Evolutionary conservation across 1,140 invertebrate species (phyloP).

Genomic region (Magallana ariakensis): DNA sequence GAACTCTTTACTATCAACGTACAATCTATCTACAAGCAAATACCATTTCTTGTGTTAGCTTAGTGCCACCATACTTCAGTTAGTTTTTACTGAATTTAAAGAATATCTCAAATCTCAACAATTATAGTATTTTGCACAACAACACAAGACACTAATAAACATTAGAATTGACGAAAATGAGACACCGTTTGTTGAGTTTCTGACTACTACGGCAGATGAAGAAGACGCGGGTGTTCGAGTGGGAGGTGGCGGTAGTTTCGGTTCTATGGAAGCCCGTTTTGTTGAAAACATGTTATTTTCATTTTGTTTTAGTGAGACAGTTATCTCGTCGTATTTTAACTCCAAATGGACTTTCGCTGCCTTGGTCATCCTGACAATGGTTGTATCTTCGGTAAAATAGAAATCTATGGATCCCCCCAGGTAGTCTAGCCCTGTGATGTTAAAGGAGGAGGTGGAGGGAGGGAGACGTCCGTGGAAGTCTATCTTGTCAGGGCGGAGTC

Average conservation of each 20-base stretch:
- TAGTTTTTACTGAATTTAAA: no score
- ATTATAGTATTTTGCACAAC: no score
- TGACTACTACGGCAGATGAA: neutral
- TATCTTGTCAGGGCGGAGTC: conserved; percentile 73
- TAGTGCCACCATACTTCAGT: no score
- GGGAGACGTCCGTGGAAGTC: conserved; percentile 73
- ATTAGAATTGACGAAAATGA: neutral
- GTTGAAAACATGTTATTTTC: neutral
- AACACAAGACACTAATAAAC: no score
- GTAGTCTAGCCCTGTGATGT: conserved; percentile 72
- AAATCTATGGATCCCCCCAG: conserved; percentile 62
- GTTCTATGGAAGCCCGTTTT: neutral
- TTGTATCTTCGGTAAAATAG: conserved; percentile 41
- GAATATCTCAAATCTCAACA: no score
- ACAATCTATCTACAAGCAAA: no score
- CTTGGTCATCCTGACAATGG: conserved; percentile 58
- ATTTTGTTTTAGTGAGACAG: neutral
- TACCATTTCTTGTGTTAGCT: no score
- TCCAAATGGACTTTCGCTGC: neutral
- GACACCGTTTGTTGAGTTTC: neutral
- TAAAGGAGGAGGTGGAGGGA: conserved; percentile 67
- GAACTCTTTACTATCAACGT: no score
- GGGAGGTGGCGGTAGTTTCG: neutral
- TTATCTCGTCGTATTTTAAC: neutral
- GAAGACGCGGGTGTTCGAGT: neutral